These are phyloP conservation scores for Sitobion miscanthi DNA, from an alignment of 1,140 invertebrate species.

Conservation along the genomic window DNA sequence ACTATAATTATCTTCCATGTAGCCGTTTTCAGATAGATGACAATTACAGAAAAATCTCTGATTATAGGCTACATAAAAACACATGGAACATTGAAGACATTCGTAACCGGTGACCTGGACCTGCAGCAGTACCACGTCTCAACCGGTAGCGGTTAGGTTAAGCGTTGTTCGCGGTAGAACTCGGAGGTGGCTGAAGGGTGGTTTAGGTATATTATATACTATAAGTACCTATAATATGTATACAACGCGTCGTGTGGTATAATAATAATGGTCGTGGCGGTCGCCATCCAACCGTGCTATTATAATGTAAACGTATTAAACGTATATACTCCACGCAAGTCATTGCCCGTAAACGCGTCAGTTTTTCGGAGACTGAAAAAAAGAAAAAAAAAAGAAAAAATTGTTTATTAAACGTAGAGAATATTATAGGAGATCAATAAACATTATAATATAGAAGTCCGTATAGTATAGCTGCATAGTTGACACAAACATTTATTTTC, in stretches of 20 bases:
- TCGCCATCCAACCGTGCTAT: background rate
- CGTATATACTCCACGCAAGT: too few species aligned
- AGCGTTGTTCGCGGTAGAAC: background rate
- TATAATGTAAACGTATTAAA: background rate
- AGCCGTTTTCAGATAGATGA: too few species aligned
- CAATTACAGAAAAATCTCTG: background rate
- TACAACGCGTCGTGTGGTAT: background rate
- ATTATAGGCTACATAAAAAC: background rate
- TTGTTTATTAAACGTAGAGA: too few species aligned
- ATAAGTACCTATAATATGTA: background rate
- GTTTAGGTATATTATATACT: background rate
- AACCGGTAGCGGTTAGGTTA: background rate
- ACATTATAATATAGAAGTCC: too few species aligned
- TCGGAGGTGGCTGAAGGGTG: background rate
- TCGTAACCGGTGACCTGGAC: background rate
- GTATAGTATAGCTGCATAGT: too few species aligned
- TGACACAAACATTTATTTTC: too few species aligned
- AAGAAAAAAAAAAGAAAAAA: too few species aligned
- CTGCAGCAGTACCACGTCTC: background rate
- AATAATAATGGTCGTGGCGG: background rate
- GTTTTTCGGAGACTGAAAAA: background rate
- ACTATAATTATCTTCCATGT: too few species aligned
- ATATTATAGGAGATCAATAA: too few species aligned
- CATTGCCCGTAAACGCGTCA: background rate
- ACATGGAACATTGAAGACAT: background rate